Conservation (phyloP, 92 coral and sea anemone genomes). For the Metridium senile region DNA sequence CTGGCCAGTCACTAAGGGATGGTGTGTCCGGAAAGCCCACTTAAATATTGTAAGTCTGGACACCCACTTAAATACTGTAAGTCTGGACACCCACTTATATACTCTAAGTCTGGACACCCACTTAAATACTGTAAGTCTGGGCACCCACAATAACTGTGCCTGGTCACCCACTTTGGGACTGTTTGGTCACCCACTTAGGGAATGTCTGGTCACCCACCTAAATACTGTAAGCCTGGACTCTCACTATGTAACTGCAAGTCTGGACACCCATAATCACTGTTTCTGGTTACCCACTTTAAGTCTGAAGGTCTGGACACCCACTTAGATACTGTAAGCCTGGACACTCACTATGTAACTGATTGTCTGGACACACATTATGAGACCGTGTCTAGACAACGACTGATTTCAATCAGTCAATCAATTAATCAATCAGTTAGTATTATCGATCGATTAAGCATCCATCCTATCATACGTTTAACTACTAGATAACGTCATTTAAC, state of each 20-base stretch:
- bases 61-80: background rate
- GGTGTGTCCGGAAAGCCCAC: too few species aligned
- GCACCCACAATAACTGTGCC: background rate
- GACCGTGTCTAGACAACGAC: background rate
- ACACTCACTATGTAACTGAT: background rate
- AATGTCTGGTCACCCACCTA: background rate
- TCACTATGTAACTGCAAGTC: background rate
- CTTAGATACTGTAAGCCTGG: background rate
- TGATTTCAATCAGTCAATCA: too few species aligned
- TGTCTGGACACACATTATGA: background rate
- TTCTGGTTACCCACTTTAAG: background rate
- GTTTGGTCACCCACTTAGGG: background rate
- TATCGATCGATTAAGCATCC: too few species aligned
- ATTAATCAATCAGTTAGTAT: too few species aligned
- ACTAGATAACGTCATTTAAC: too few species aligned
- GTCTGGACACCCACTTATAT: background rate
- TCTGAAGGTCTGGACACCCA: background rate
- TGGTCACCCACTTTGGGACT: background rate
- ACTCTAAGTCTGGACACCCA: too few species aligned
- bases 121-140: too few species aligned
- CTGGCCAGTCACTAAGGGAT: too few species aligned
- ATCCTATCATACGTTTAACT: too few species aligned
- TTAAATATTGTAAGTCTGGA: too few species aligned
- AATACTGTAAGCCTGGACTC: background rate
- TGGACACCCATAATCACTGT: background rate